Evolutionary conservation across 2,797 vertebrate species (phyloP).

Genomic region (Danio albolineatus): DNA sequence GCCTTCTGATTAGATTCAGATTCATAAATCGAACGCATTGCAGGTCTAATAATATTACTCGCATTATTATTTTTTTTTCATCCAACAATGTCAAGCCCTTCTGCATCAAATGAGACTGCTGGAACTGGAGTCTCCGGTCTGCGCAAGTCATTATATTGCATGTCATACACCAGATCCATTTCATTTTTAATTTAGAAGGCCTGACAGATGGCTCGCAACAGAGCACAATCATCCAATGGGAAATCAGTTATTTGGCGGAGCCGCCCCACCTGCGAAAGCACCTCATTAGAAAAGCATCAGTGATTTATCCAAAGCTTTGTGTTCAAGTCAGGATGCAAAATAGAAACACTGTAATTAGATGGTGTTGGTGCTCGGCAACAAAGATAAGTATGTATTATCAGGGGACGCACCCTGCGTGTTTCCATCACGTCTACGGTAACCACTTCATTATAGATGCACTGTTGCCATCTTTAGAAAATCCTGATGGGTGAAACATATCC

Average conservation of each 20-base stretch:
- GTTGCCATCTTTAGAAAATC: neutral
- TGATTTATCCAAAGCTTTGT: slow-evolving; percentile 15
- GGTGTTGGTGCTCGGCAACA: slow-evolving; percentile 16
- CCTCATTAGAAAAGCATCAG: slow-evolving; percentile 35
- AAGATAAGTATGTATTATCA: slow-evolving; percentile 27
- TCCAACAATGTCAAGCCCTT: neutral
- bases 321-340: slow-evolving; percentile 27
- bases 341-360: slow-evolving; percentile 35
- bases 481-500: neutral
- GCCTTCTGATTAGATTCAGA: neutral
- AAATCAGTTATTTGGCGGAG: neutral
- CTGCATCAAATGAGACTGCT: neutral
- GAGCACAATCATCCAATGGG: neutral
- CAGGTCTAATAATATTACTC: neutral
- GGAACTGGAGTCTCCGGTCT: neutral
- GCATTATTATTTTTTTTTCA: neutral
- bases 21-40: neutral
- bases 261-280: slow-evolving; percentile 9
- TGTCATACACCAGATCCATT: neutral
- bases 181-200: slow-evolving; percentile 29
- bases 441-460: neutral
- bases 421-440: neutral
- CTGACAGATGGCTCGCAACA: neutral
- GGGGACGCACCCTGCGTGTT: neutral
- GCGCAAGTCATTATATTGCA: neutral